A percentile compares a stretch with the other conserved stretches of the same genome.
These are phyloP conservation scores for Bathynomus jamesi DNA, from an alignment of 1,140 invertebrate species.

Conservation along the genomic window DNA sequence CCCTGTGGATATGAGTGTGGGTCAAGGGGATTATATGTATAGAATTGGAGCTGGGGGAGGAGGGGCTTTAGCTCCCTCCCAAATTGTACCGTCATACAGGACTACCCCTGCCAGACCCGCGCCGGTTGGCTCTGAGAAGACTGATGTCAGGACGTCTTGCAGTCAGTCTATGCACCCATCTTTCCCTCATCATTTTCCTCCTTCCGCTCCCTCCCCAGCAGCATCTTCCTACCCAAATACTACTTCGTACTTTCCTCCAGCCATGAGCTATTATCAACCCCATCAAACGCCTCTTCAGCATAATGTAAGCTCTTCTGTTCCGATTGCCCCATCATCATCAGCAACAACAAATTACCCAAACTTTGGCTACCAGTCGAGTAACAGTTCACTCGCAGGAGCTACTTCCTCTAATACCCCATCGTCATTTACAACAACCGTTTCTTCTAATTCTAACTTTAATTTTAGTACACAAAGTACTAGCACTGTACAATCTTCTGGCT, in stretches of 20 bases:
- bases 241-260: neutral
- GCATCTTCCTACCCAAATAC: neutral
- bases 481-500: too few relatives aligned
- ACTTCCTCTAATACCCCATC: neutral
- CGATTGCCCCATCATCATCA: neutral
- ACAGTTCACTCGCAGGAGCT: neutral
- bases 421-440: neutral
- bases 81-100: neutral
- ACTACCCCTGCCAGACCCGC: constrained; percentile 2
- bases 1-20: neutral
- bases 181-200: constrained; percentile 27
- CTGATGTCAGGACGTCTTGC: neutral
- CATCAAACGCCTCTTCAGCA: neutral
- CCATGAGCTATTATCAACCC: neutral
- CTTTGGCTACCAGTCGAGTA: neutral
- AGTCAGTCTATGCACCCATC: constrained; percentile 11
- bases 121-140: neutral
- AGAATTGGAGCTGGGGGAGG: constrained; percentile 48
- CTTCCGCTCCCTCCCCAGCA: constrained; percentile 30
- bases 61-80: neutral
- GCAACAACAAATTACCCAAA: neutral
- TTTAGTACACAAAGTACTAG: too few relatives aligned
- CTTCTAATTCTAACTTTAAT: too few relatives aligned
- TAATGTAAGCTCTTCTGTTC: neutral
- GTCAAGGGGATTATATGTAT: constrained; percentile 38